Evolutionary conservation across 2,888 invertebrate species (phyloP), one percentile per base, ranked within the genome.

Genomic region (Heliconius aoede): DNA sequence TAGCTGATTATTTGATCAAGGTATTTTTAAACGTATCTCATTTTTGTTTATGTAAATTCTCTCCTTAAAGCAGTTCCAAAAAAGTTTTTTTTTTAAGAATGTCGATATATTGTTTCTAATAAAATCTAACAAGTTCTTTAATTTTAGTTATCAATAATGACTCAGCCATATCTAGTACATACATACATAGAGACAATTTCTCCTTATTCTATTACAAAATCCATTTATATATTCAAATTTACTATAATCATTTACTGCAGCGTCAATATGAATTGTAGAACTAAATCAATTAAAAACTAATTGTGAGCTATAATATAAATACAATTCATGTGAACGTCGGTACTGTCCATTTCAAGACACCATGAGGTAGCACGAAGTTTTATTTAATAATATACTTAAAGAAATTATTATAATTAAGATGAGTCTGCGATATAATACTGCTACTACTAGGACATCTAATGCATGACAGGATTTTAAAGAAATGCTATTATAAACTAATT

Each of bases 301-400:
- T 26, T 36, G 65, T 36, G 13, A 65, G 51, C 65, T 51, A 73
- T 24, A 32, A 36, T 65, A 65, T 36, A 65, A 65, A 65, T 36
- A 64, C 13, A 64, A 51, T 64, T n/a, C 21, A 64, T 55, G 30
- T 73, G 67, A 74, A 36, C 36, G 18, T 51, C 28, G 58, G 32
- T 62, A 74, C 60, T 72, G 71, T 75, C 67, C 72, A 86, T 86
- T 85, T 89, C 86, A 88, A 87, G 87, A 89, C 85, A 86, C 85
- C 85, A 86, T 90, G 93, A 92, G 93, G 93, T 92, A 92, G 91
- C 87, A 86, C 83, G 86, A 88, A 89, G 82, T 88, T 84, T 87
- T 82, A 82, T 24, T 32, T 32, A 64, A 40, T 26, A 61, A 60
- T 83, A 85, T 85, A 84, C 85, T 84, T 85, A 87, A 85, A 85